Evolutionary conservation across 2,888 invertebrate genomes (phyloP).

Genomic region (Chloroclysta siterata): DNA sequence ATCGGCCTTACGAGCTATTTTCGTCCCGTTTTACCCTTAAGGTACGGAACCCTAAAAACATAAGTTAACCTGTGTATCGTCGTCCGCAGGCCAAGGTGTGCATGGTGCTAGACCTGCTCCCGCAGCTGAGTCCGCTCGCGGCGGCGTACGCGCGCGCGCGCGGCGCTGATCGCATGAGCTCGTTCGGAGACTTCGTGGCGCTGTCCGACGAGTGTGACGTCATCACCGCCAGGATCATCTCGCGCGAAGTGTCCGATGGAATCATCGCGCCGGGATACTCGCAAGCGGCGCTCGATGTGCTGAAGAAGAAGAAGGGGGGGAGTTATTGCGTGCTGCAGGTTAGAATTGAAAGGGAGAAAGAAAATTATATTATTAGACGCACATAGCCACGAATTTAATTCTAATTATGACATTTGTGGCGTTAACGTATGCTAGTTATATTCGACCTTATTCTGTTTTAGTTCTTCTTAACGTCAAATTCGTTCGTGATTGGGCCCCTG

Average conservation of each 20-base stretch:
- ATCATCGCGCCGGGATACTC: conserved; percentile 97
- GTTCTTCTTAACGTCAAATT: too few species aligned
- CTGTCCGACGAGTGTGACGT: conserved; percentile 96
- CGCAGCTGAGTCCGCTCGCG: conserved; percentile 91
- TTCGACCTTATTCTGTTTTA: too few species aligned
- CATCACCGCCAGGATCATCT: conserved; percentile 95
- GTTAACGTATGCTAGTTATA: too few species aligned
- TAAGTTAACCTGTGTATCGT: too few species aligned
- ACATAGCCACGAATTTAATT: too few species aligned
- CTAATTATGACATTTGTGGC: too few species aligned
- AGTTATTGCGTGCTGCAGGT: conserved; percentile 94
- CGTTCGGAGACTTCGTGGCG: conserved; percentile 99
- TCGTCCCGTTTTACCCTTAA: too few species aligned
- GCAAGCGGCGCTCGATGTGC: conserved; percentile 91
- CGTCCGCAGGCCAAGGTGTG: conserved; percentile 96
- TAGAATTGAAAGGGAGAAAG: too few species aligned
- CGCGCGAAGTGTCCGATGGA: conserved; percentile 98
- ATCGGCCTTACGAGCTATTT: too few species aligned
- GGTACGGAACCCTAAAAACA: too few species aligned
- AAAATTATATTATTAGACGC: too few species aligned
- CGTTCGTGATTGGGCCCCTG: too few species aligned
- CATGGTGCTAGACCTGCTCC: conserved; percentile 94
- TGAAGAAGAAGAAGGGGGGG: conserved; percentile 98
- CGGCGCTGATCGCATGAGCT: conserved; percentile 99
- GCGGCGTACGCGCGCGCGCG: conserved; percentile 97